Base-by-base conservation (phyloP, 2,888 invertebrate species). In the Caenorhabditis sulstoni region DNA sequence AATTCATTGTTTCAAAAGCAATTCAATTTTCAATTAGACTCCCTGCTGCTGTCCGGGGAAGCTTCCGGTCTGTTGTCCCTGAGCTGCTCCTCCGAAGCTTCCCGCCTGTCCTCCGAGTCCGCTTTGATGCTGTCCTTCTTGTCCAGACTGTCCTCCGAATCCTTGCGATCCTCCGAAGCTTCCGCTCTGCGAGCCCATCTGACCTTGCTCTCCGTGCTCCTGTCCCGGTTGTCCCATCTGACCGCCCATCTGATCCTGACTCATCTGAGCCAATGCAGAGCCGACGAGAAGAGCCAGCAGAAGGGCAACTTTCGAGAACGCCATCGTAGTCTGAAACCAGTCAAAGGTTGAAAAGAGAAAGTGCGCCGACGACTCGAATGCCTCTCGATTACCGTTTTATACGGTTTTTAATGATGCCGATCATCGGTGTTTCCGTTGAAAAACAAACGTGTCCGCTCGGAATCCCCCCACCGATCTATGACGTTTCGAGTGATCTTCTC, bases 401-500 rank as follows among this genome's bases (percentile, higher is more conserved):
- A 66, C 55, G 8, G 47, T 66, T 39, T n/a, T 37, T 20, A 57
- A 55, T 47, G 57, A 37, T 47, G 37, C 53, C 66, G 66, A 47
- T 66, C 47, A 47, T 14, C 52, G 44, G 23, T 64, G 20, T n/a
- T 14, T 22, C 45, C 5, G 18, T 0, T 47, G 20, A 37, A 9
- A 22, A 66, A 66, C 55, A 55, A 66, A 44, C n/a, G 47, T 47
- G 7, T 47, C n/a, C 20, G 8, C 9, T 20, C 9, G 35, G 8
- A 16, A 57, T 29, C 23, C 29, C 35, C 29, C 35, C 55, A 66
- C 18, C n/a, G 47, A 39, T 66, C 20, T 66, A 47, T 66, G 57
- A 66, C 66, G 66, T 66, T 66, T 44, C 18, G 20, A 12, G 18
- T 65, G 65, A 65, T 44, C 65, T n/a, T 23, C 53, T 64, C 9